These are phyloP conservation scores for Spongilla lacustris DNA, from an alignment of 37 sponge, comb jelly and placozoan species.

Conservation along the genomic window DNA sequence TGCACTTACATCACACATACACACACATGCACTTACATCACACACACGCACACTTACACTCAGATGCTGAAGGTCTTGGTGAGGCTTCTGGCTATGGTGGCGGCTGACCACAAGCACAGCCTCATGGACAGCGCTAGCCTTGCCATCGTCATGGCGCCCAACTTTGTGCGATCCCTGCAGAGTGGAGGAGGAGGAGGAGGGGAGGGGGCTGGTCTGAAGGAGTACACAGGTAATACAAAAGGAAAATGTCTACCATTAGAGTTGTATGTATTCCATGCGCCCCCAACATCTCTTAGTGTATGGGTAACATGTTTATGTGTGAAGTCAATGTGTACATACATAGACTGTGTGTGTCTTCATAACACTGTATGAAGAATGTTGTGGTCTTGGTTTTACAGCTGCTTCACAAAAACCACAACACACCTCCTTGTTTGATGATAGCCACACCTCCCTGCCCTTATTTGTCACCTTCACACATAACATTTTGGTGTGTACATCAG, in stretches of 20 bases:
- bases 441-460: background rate
- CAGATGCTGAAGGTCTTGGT: slow-evolving; percentile 41
- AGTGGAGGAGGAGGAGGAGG: background rate
- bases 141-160: slow-evolving; percentile 70
- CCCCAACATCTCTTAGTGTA: no score
- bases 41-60: background rate
- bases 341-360: no score
- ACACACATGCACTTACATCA: background rate
- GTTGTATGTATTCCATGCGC: background rate
- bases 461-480: background rate
- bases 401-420: no score
- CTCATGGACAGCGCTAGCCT: slow-evolving; percentile 57
- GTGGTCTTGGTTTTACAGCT: no score
- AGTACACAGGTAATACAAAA: slow-evolving; percentile 2
- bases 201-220: background rate
- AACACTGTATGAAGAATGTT: no score
- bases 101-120: background rate
- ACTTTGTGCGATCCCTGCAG: slow-evolving; percentile 19
- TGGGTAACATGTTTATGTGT: no score
- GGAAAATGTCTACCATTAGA: background rate
- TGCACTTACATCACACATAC: background rate
- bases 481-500: no score
- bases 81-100: slow-evolving; percentile 4
- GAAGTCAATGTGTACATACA: no score
- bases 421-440: no score